These are phyloP conservation scores for Phalloptychus januarius DNA, from an alignment of 2,797 vertebrate species.

Conservation along the genomic window DNA sequence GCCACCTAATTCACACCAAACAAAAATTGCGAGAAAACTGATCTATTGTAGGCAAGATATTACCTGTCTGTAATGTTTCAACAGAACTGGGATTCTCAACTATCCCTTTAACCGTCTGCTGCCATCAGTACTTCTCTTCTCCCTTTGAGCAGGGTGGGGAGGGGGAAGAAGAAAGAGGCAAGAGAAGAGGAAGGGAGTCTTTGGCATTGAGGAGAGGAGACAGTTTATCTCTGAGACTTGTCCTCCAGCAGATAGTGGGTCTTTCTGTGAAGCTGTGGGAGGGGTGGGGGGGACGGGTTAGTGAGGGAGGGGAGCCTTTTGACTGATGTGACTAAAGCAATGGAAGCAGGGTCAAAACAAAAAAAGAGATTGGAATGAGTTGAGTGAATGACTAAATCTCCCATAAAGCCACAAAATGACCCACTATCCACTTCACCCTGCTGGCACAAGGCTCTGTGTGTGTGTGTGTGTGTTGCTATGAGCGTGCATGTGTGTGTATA, in stretches of 20 bases:
- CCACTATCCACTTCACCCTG: constrained; percentile 92
- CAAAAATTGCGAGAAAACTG: neutral
- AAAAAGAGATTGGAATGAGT: constrained; percentile 37
- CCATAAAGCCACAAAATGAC: constrained; percentile 99
- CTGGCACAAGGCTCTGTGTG: constrained; percentile 24
- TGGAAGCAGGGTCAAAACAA: constrained; percentile 70
- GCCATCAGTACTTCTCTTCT: constrained; percentile 49
- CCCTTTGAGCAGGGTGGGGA: constrained; percentile 50
- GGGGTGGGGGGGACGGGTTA: constrained; percentile 68
- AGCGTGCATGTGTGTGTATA: constrained; percentile 30
- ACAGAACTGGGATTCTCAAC: neutral
- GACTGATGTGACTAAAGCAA: constrained; percentile 75
- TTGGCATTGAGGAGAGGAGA: constrained; percentile 59
- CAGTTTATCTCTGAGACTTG: constrained; percentile 46
- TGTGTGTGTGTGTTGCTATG: constrained; percentile 1
- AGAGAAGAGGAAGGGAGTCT: constrained; percentile 26
- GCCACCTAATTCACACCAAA: neutral
- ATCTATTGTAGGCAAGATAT: neutral
- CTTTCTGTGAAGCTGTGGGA: constrained; percentile 86
- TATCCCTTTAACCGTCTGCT: constrained; percentile 18
- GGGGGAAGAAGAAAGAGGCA: neutral
- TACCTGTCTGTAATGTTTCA: neutral
- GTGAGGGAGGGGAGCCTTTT: constrained; percentile 62
- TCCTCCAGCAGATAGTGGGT: constrained; percentile 83
- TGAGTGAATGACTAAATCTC: constrained; percentile 71